Percentiles rank a stretch among this genome's conserved stretches.
These are phyloP conservation scores for Physella acuta DNA, from an alignment of 1,140 invertebrate genomes.

Conservation along the genomic window DNA sequence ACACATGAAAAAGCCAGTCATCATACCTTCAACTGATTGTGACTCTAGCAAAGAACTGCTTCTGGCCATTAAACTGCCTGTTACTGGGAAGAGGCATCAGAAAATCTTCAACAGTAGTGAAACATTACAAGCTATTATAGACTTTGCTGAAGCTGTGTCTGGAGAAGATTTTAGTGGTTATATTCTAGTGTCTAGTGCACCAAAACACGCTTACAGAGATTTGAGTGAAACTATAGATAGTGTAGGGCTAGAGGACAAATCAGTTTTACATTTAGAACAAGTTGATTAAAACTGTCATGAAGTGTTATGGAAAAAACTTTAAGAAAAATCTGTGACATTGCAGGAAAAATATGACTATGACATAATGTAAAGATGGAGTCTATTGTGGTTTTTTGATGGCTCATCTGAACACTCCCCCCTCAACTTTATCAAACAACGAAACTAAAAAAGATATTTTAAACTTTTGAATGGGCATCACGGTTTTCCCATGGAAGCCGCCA, in stretches of 20 bases:
- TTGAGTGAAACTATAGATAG: conserved; percentile 24
- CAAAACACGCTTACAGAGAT: conserved; percentile 19
- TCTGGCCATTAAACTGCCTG: conserved; percentile 29
- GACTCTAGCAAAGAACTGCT: conserved; percentile 14
- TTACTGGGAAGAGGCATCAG: conserved; percentile 28
- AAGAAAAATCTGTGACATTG: too few species aligned
- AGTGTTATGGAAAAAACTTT: too few species aligned
- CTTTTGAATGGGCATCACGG: too few species aligned
- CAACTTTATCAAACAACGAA: too few species aligned
- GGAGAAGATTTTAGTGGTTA: conserved; percentile 27
- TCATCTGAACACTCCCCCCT: too few species aligned
- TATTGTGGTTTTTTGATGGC: too few species aligned
- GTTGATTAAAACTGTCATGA: too few species aligned
- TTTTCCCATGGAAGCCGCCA: too few species aligned
- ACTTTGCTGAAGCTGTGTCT: conserved; percentile 27
- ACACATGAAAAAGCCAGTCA: conserved; percentile 8
- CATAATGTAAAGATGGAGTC: too few species aligned
- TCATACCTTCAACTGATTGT: conserved; percentile 19
- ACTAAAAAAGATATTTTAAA: too few species aligned
- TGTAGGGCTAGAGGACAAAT: conserved; percentile 27
- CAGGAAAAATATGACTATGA: too few species aligned
- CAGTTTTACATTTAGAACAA: conserved; percentile 30
- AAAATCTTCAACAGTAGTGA: conserved; percentile 25
- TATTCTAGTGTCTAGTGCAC: conserved; percentile 24
- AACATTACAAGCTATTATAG: conserved; percentile 25